Evolutionary conservation across 2,113 vertebrate species (phyloP), one percentile per base, ranked within the genome.

Genomic region (Ochotona curzoniae): DNA sequence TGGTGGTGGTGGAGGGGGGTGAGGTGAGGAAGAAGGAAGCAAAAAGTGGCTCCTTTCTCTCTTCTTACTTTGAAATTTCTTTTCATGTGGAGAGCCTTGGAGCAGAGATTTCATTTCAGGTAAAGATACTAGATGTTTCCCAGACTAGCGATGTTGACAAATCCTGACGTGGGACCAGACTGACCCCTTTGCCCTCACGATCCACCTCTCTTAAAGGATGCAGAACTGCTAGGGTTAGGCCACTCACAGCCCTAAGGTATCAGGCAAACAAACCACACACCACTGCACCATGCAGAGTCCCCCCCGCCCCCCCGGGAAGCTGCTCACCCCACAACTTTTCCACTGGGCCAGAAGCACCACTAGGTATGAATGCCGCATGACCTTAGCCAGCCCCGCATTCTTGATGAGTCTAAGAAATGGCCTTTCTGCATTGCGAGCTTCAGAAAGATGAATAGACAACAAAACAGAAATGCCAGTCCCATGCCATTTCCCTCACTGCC

Each of bases 1-100:
- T 44, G 38, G 38, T 44, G 38, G 6, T 44, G 38, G 38, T 44
- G 38, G 38, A 6, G 38, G 38, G 38, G 51, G n/a, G 8, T 7
- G 51, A 28, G 11, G 9, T 44, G 26, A 35, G 21, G 25, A 57
- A 5, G 23, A 63, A 74, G 35, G 9, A 0, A 20, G 9, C n/a
- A 67, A 73, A 23, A 75, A 15, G 25, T 84, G 26, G 2, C 10
- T 15, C 35, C 18, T 32, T 74, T 49, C 1, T 20, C 23, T 21
- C 61, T 0, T 10, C 2, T 1, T 54, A 61, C 49, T 71, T 57
- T 81, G 73, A 79, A 57, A 81, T 95, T 74, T 90, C 28, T 80
- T 95, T 76, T 95, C 71, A 64, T 93, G 97, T 95, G 35, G 54
- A 97, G 95, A 96, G 89, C 20, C 57, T 67, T 49, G 54, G 44